Conservation (phyloP, 2,113 vertebrate genomes). For the Micronycteris hirsuta region DNA sequence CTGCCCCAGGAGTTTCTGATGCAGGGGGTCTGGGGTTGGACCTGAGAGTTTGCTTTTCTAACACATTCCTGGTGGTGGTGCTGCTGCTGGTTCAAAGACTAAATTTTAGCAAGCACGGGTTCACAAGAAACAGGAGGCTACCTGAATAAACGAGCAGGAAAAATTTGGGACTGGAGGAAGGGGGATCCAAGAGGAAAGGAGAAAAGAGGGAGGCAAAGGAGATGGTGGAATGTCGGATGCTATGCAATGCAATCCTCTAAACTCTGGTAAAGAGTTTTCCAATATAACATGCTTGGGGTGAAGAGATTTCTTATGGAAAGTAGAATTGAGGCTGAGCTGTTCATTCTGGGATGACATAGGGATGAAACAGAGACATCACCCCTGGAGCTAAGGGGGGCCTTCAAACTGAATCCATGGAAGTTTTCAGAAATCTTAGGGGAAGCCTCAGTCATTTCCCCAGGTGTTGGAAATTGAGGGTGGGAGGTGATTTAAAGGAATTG, state of each 20-base stretch:
- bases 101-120: background rate
- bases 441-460: background rate
- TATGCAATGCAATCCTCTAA: background rate
- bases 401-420: background rate
- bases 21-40: background rate
- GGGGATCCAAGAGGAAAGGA: background rate
- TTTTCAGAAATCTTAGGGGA: background rate
- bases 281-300: background rate
- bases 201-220: background rate
- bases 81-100: background rate
- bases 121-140: background rate
- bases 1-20: background rate
- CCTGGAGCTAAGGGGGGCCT: background rate
- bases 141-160: background rate
- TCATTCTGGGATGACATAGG: background rate
- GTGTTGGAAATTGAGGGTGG: background rate
- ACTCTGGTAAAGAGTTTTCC: background rate
- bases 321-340: background rate
- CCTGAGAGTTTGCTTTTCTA: background rate
- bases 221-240: too few relatives aligned
- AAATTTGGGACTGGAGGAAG: background rate
- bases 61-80: background rate
- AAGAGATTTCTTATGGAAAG: background rate
- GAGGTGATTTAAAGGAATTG: background rate
- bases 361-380: background rate